Base-by-base conservation (phyloP, 2,888 invertebrate genomes). In the Pammene fasciana region DNA sequence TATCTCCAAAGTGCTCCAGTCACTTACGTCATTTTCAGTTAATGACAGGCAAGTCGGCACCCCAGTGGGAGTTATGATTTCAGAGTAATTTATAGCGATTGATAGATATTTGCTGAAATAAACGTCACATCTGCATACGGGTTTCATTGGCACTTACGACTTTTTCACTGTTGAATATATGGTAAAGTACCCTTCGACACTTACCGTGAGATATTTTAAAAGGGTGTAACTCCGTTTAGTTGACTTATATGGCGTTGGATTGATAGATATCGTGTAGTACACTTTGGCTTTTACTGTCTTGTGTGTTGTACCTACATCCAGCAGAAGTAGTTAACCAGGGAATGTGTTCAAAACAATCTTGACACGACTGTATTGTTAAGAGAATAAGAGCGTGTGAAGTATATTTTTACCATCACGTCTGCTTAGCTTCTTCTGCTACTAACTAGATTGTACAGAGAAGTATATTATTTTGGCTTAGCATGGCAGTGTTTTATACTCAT, bases 21-120 rank as follows among this genome's bases (percentile, higher is more conserved):
- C 50, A 13, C 48, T 48, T 48, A 48, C 16, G 10, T 9, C 48
- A 14, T 16, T 48, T 48, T 16, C 10, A 16, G 9, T 38, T 38
- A 7, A 9, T 9, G 38, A 38, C 6, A n/a, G 2, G 0, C 34
- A 34, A 10, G n/a, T 26, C 18, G 38, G 38, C 50, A 50, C 52
- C 50, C 62, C 48, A 26, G 41, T 41, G 61, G 48, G 50, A 62
- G 71, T 75, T 74, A 74, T 75, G 74, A 70, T 70, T 70, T 55
- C 70, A 38, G 59, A 45, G 16, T 56, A 68, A 59, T 46, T 57
- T 68, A 68, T 57, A 60, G 59, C 18, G 59, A 66, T 66, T 55
- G 70, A 65, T 52, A 55, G 65, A 65, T 65, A n/a, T 54, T 54
- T 54, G 26, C 13, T 54, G 8, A 54, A 36, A 34, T 62, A 34